Base-by-base conservation (phyloP, 2,888 invertebrate genomes). In the Seladonia tumulorum region DNA sequence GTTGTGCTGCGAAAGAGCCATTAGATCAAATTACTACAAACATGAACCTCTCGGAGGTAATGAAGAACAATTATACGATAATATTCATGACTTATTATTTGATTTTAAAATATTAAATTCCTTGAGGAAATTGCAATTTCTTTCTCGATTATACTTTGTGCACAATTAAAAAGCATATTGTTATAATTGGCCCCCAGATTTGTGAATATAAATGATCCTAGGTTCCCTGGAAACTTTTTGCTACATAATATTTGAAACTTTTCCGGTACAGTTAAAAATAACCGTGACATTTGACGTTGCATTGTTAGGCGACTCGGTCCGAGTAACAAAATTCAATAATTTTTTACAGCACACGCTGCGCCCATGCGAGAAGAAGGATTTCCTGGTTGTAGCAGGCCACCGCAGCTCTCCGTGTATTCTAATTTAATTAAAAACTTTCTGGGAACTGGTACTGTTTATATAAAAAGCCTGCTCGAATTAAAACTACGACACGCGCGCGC, bases 381-480 rank as follows among this genome's bases (percentile, higher is more conserved):
- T 66, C 8, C 35, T 66, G 16, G 35, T 66, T 66, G 66, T 1
- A 35, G 22, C 22, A 18, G 66, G 2, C 66, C 35, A n/a, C 22
- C 22, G 39, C n/a, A 1, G 22, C 68, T 5, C 68, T 5, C 4
- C 68, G 0, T 42, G 68, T 42, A 68, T 39, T 68, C 68, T 68
- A 68, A 68, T 68, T 68, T 39, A 68, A 68, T 68, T 68, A 68
- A 68, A 68, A 68, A 68, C 68, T 68, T 68, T 68, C 68, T 14
- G 39, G 42, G 68, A 68, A 68, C 68, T 2, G 39, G 35, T 68
- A 68, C 39, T 68, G 22, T 68, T 68, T 68, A 68, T 68, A 42
- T 68, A 68, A 42, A 68, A 68, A 68, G 29, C 22, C 68, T 39
- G 68, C 68, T 22, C 16, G 39, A 68, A 68, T 68, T 68, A 68